Base-by-base conservation (phyloP, 2,113 vertebrate genomes). In the Thermophis baileyi region DNA sequence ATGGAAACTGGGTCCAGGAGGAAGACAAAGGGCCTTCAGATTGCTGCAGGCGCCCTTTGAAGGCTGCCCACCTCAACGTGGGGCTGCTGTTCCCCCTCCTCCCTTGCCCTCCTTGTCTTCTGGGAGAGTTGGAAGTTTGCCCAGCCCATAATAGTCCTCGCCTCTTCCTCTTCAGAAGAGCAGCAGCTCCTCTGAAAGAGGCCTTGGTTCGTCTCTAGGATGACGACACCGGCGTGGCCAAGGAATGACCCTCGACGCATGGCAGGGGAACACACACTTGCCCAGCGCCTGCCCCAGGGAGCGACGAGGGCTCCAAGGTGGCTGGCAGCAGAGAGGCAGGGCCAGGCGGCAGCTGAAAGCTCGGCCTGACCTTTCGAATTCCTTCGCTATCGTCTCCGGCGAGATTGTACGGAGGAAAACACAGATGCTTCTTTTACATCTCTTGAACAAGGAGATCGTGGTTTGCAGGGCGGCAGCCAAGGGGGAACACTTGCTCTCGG, bases 11-110 rank as follows among this genome's bases (percentile, higher is more conserved):
- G 7, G 9, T 46, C 87, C 24, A 12, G 60, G 24, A 81, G n/a
- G 46, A 46, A 93, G 92, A 93, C 92, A 93, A 90, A 51, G 88
- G 46, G 30, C 27, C 92, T 12, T 90, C 89, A 93, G 88, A 93
- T 44, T 24, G 44, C 63, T 44, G 46, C 27, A 30, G 69, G 50
- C 54, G 3, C 22, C n/a, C 53, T 47, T 90, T 92, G 85, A 53
- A n/a, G 18, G 69, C 16, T 40, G 3, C 63, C 63, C 30, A 87
- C 50, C 89, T 90, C 92, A 87, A 47, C n/a, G 85, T 81, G 90
- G n/a, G 74, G 16, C 27, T 24, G 16, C 18, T n/a, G 30, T 7
- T 9, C 6, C 16, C 2, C 7, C 30, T 22, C 10, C 50, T 22
- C 44, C 25, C 18, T 49, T 20, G 6, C 53, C 24, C 30, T 27